These are phyloP conservation scores for Conus ventricosus DNA, from an alignment of 1,140 invertebrate species.

Conservation along the genomic window DNA sequence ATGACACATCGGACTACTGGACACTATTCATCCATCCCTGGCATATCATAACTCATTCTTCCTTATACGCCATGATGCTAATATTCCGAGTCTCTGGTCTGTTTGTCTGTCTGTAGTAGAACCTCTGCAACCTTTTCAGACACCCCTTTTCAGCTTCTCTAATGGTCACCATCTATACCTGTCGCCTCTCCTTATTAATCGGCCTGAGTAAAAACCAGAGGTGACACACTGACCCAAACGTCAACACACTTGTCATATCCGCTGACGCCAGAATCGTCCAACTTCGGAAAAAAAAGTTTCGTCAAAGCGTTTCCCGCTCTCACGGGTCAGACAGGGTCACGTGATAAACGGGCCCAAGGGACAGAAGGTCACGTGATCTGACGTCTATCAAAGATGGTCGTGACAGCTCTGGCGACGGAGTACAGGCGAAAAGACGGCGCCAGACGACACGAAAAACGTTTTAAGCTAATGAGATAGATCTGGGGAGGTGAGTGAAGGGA, in stretches of 20 bases:
- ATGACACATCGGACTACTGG: too few relatives aligned
- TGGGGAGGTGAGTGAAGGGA: too few relatives aligned
- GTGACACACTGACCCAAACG: background rate
- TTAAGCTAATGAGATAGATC: conserved; percentile 9
- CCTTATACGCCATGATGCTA: too few relatives aligned
- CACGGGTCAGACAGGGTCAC: conserved; percentile 23
- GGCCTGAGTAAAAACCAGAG: background rate
- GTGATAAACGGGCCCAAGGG: background rate
- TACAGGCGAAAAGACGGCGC: background rate
- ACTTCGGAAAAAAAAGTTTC: background rate
- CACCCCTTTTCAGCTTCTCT: background rate
- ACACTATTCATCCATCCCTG: too few relatives aligned
- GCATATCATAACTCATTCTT: too few relatives aligned
- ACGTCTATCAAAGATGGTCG: conserved; percentile 27
- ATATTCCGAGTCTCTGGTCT: too few relatives aligned
- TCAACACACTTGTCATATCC: background rate
- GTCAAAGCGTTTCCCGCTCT: background rate
- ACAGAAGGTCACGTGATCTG: conserved; percentile 32
- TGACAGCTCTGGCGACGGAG: conserved; percentile 1
- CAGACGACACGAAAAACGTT: conserved; percentile 32
- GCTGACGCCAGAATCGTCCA: background rate
- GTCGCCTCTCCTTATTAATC: background rate
- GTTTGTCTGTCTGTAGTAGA: too few relatives aligned
- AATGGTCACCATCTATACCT: background rate
- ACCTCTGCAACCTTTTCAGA: background rate